Evolutionary conservation across 2,113 vertebrate genomes (phyloP).

Genomic region (sheep (Ovis aries)): ARS-UI_Ramb_v3.0 NC_056072.1:50203501-50204000

Average conservation of each 20-base stretch:
- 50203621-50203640: constrained; percentile 53
- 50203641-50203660: constrained; percentile 63
- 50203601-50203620: constrained; percentile 28
- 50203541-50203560: constrained; percentile 62
- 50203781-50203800: neutral
- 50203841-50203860: neutral
- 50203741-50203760: constrained; percentile 25
- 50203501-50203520: neutral
- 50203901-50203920: neutral
- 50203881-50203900: neutral
- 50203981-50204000: neutral
- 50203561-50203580: constrained; percentile 64
- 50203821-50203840: neutral
- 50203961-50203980: neutral
- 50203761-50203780: neutral
- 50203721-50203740: neutral
- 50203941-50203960: neutral
- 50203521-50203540: constrained; percentile 46
- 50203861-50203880: neutral
- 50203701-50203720: constrained; percentile 43
- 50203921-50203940: neutral
- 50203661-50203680: constrained; percentile 61
- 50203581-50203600: constrained; percentile 32
- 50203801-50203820: neutral
- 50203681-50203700: constrained; percentile 34